Conservation (phyloP, 2,888 invertebrate species). For the Mechanitis messenoides region DNA sequence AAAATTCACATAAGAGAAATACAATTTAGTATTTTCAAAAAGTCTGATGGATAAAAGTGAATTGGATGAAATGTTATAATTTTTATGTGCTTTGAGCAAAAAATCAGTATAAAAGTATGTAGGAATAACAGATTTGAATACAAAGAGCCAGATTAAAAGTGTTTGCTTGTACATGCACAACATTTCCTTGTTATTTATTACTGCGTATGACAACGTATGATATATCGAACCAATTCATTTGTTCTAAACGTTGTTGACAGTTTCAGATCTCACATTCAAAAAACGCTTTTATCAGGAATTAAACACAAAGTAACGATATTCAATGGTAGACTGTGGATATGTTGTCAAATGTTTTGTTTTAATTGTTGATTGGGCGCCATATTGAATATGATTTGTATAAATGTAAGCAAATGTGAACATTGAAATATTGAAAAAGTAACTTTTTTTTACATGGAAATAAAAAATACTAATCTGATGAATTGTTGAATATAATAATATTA, state of each 20-base stretch:
- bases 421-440: no score
- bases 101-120: not conserved
- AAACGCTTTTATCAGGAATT: constrained; percentile 1
- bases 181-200: constrained; percentile 41
- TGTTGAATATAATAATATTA: no score
- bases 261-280: constrained; percentile 36
- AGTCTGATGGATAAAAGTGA: constrained; percentile 8
- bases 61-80: not conserved
- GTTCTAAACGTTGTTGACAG: constrained; percentile 43
- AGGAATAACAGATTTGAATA: constrained; percentile 4
- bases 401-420: no score
- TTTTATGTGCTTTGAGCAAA: not conserved
- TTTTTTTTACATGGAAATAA: no score
- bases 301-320: constrained; percentile 2
- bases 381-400: not conserved
- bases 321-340: not conserved
- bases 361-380: not conserved
- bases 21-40: constrained; percentile 51
- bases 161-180: constrained; percentile 20
- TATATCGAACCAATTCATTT: constrained; percentile 48
- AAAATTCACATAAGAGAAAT: constrained; percentile 45
- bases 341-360: not conserved
- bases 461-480: no score
- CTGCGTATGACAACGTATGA: constrained; percentile 44
- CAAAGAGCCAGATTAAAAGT: constrained; percentile 23